Conservation (phyloP, 2,888 invertebrate genomes). For the Criorhina ranunculi region DNA sequence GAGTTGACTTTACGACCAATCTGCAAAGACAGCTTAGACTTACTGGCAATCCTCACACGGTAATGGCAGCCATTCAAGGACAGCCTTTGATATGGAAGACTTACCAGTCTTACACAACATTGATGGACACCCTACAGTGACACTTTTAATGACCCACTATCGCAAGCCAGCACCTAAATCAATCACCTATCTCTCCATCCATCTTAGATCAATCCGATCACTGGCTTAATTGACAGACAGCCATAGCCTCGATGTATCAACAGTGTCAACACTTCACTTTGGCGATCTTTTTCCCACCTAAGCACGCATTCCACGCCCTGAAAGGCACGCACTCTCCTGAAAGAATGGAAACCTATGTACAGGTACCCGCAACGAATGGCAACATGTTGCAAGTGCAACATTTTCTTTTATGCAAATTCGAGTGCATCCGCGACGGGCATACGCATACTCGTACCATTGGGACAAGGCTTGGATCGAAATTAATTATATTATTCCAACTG, state of each 20-base stretch:
- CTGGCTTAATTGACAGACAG: slow-evolving; percentile 34
- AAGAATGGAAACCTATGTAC: background rate
- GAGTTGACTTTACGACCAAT: too few species aligned
- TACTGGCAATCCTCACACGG: too few species aligned
- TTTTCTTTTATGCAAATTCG: slow-evolving; percentile 66
- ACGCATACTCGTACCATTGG: too few species aligned
- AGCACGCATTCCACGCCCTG: slow-evolving; percentile 45
- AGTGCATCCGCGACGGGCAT: slow-evolving; percentile 19
- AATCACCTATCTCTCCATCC: slow-evolving; percentile 13
- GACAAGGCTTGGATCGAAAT: slow-evolving; percentile 26
- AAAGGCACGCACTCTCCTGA: slow-evolving; percentile 5
- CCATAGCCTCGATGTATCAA: slow-evolving; percentile 15
- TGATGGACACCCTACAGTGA: background rate
- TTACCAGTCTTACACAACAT: background rate
- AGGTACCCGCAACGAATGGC: background rate
- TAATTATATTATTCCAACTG: slow-evolving; percentile 73
- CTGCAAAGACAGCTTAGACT: too few species aligned
- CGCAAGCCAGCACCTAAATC: background rate
- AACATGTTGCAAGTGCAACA: slow-evolving; percentile 46
- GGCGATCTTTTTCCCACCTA: slow-evolving; percentile 31
- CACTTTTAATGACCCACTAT: background rate
- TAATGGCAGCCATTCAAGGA: too few species aligned
- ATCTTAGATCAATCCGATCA: slow-evolving; percentile 24
- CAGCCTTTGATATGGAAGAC: too few species aligned
- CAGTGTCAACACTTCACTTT: slow-evolving; percentile 38